phyloP scores from a whole-genome alignment of 2,888 invertebrate species.

The Alitta virens region DNA sequence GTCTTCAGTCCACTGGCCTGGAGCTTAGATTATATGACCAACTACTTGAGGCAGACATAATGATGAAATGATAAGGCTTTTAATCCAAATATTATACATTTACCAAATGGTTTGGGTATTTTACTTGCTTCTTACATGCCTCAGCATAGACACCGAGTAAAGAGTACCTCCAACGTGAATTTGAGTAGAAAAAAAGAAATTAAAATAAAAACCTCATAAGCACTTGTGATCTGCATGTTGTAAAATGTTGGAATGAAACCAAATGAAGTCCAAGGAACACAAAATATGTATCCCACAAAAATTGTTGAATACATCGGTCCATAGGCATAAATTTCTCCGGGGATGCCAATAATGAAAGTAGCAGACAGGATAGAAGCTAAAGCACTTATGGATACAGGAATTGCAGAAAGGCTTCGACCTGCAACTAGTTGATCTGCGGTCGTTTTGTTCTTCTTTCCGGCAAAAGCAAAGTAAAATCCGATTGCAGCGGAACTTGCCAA shows the following conservation, averaged over 20 bases:
- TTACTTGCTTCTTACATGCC: no score
- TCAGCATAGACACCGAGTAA: no score
- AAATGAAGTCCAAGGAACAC: conserved; percentile 62
- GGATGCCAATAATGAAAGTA: conserved; percentile 41
- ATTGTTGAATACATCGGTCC: conserved; percentile 73
- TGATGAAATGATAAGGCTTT: no score
- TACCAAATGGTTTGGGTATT: no score
- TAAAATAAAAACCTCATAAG: conserved; percentile 53
- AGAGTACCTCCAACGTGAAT: no score
- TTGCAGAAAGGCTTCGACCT: background rate
- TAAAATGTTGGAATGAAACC: conserved; percentile 47
- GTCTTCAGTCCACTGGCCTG: no score
- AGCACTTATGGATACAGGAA: conserved; percentile 13
- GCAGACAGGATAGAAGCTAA: conserved; percentile 39
- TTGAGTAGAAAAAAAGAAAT: no score
- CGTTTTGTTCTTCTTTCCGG: conserved; percentile 24
- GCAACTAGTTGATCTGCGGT: conserved; percentile 4
- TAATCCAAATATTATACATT: no score
- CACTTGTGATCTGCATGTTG: conserved; percentile 41
- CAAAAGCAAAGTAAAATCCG: conserved; percentile 37
- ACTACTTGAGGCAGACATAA: no score
- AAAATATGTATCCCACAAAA: conserved; percentile 70
- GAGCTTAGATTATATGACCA: no score
- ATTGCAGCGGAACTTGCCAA: conserved; percentile 37
- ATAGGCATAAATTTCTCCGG: conserved; percentile 60